Conservation (phyloP, 2,113 vertebrate genomes). For the Xenopus borealis region DNA sequence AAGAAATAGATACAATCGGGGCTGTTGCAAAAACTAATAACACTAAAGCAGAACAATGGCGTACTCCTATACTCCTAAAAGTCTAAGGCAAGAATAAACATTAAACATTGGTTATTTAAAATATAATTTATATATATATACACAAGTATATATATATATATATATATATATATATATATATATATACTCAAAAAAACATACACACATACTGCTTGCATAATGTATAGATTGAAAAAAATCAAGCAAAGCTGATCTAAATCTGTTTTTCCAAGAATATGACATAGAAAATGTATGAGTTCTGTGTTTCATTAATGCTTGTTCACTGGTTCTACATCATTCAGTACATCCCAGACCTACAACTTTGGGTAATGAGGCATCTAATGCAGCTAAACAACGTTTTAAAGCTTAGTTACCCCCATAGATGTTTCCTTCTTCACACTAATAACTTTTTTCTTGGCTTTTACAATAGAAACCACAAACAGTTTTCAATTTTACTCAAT, state of each 20-base stretch:
- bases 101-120: too few species aligned
- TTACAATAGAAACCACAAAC: not conserved
- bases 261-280: conserved; percentile 2
- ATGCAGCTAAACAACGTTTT: not conserved
- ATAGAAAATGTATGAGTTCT: not conserved
- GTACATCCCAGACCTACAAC: conserved; percentile 10
- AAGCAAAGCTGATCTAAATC: not conserved
- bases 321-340: conserved; percentile 6
- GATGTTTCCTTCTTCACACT: not conserved
- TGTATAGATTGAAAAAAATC: not conserved
- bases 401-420: not conserved
- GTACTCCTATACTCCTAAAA: too few species aligned
- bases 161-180: too few species aligned
- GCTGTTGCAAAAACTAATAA: too few species aligned
- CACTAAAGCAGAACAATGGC: too few species aligned
- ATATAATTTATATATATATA: too few species aligned
- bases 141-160: too few species aligned
- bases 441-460: not conserved
- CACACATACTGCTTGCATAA: not conserved
- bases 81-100: too few species aligned
- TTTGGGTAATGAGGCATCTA: conserved; percentile 9
- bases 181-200: too few species aligned
- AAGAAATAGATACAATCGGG: too few species aligned
- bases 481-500: not conserved
- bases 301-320: conserved; percentile 1